phyloP scores from a whole-genome alignment of 2,113 vertebrate genomes.

The Dascyllus trimaculatus region DNA sequence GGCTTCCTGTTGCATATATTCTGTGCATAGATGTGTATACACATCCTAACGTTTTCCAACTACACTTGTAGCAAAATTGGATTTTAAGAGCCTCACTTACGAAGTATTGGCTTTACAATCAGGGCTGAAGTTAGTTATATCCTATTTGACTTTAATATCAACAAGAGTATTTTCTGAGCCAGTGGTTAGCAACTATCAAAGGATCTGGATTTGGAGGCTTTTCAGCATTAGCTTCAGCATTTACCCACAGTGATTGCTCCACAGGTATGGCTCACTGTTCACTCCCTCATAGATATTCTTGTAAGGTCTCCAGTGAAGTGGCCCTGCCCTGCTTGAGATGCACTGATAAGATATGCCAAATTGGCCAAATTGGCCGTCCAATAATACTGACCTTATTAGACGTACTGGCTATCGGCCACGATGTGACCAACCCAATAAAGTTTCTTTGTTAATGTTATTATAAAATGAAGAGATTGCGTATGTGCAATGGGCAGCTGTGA shows the following conservation, averaged over 20 bases:
- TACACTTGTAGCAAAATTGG: too few relatives aligned
- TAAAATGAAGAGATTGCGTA: background rate
- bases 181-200: too few relatives aligned
- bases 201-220: too few relatives aligned
- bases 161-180: too few relatives aligned
- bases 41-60: too few relatives aligned
- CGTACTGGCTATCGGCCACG: background rate
- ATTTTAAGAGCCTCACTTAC: too few relatives aligned
- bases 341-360: background rate
- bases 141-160: too few relatives aligned
- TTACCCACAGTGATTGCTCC: background rate
- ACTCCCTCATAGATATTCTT: background rate
- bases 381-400: constrained; percentile 12
- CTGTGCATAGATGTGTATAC: too few relatives aligned
- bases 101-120: too few relatives aligned
- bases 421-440: background rate
- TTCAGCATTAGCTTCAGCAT: background rate
- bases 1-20: too few relatives aligned
- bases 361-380: background rate
- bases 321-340: background rate
- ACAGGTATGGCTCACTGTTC: background rate
- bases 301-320: background rate
- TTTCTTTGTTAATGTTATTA: constrained; percentile 1
- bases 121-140: too few relatives aligned
- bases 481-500: background rate